phyloP scores from a whole-genome alignment of 2,113 vertebrate genomes.

The Varanus salvator region DNA sequence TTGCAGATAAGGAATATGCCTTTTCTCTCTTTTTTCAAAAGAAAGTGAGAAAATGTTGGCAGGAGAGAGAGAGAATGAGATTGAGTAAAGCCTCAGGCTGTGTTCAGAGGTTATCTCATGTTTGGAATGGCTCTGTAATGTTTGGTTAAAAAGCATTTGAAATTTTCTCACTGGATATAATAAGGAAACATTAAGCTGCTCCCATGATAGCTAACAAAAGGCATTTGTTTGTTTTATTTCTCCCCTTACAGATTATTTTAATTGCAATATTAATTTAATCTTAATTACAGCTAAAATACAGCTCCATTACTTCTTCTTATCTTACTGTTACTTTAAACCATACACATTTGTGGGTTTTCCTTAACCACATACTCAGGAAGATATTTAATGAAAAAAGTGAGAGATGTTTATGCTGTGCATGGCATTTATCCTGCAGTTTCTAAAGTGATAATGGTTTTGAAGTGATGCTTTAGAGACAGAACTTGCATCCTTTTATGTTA shows the following conservation, averaged over 20 bases:
- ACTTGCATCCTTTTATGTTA: background rate
- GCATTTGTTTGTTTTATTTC: slow-evolving; percentile 42
- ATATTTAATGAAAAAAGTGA: background rate
- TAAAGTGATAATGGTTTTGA: background rate
- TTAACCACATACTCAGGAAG: background rate
- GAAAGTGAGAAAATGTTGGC: slow-evolving; percentile 46
- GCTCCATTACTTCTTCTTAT: background rate
- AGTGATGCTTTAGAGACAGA: background rate
- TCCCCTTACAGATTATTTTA: background rate
- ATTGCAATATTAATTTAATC: slow-evolving; percentile 12
- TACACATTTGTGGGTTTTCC: background rate
- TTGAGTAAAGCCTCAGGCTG: slow-evolving; percentile 47
- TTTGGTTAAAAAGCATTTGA: slow-evolving; percentile 68
- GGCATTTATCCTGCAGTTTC: background rate
- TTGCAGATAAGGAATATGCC: slow-evolving; percentile 57
- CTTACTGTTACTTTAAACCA: background rate
- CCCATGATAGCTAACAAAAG: slow-evolving; percentile 45
- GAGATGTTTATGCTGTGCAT: background rate
- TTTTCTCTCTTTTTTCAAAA: slow-evolving; percentile 21
- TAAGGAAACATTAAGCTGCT: slow-evolving; percentile 29
- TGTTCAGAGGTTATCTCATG: slow-evolving; percentile 60
- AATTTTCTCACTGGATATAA: slow-evolving; percentile 44
- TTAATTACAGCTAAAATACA: slow-evolving; percentile 15
- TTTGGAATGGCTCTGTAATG: slow-evolving; percentile 53
- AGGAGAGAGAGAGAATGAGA: slow-evolving; percentile 16